Percentiles rank a stretch among this genome's conserved stretches.
Conservation (phyloP, 2,888 invertebrate genomes). For the Anthophora plumipes region DNA sequence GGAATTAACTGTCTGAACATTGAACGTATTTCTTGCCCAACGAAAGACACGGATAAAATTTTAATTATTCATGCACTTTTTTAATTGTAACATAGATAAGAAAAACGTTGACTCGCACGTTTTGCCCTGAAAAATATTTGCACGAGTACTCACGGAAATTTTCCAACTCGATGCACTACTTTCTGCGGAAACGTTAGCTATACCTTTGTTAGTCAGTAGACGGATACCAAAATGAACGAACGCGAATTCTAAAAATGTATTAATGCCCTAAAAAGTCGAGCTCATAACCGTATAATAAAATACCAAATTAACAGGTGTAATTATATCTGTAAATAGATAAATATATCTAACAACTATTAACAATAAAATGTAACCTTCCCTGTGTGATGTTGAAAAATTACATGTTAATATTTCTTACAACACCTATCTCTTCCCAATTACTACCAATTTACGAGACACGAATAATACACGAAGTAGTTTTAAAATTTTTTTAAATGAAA, state of each 20-base stretch:
- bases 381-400: no score
- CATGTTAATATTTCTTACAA: not conserved
- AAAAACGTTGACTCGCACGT: not conserved
- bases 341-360: no score
- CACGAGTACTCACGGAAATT: not conserved
- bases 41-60: slow-evolving; percentile 13
- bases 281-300: no score
- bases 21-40: not conserved
- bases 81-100: slow-evolving; percentile 11
- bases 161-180: not conserved
- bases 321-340: no score
- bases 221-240: not conserved
- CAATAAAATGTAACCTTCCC: no score
- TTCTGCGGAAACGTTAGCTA: not conserved
- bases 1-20: not conserved
- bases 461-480: not conserved
- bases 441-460: no score
- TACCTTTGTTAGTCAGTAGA: no score
- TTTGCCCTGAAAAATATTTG: not conserved
- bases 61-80: slow-evolving; percentile 20
- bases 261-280: not conserved
- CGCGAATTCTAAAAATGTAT: not conserved
- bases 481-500: not conserved
- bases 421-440: not conserved
- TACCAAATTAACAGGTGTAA: not conserved